phyloP scores from a whole-genome alignment of 2,888 invertebrate genomes.

The Cephus runcator region DNA sequence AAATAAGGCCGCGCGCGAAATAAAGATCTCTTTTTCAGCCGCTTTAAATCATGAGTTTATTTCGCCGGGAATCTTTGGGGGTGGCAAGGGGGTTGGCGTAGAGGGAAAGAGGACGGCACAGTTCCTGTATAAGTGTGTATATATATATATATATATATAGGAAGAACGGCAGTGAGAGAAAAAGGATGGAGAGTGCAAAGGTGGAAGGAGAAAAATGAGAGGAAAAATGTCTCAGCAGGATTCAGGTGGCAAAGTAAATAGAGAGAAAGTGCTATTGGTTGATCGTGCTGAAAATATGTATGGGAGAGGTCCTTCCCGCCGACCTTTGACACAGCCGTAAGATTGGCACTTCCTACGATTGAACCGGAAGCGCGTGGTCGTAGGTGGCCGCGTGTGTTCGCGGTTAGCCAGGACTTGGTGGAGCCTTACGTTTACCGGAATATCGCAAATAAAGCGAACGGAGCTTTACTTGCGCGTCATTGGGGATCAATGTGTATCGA shows the following conservation, averaged over 20 bases:
- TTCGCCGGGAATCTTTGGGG: conserved; percentile 32
- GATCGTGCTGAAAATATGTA: no score
- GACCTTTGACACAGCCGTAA: no score
- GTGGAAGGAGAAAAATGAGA: neutral
- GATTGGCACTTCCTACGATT: no score
- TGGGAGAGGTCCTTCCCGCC: no score
- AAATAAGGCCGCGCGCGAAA: conserved; percentile 50
- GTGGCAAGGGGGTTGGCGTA: neutral
- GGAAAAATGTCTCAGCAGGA: conserved; percentile 7
- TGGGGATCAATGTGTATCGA: conserved; percentile 10
- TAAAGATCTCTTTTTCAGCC: conserved; percentile 54
- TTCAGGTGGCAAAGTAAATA: conserved; percentile 18
- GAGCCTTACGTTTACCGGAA: no score
- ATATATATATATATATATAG: no score
- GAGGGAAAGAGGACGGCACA: no score
- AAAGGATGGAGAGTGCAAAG: conserved; percentile 1
- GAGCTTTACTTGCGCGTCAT: neutral
- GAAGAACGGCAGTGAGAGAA: neutral
- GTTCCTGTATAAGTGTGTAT: no score
- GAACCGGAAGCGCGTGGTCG: no score
- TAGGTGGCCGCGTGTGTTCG: no score
- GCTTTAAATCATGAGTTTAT: conserved; percentile 61
- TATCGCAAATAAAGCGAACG: no score
- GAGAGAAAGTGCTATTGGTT: neutral
- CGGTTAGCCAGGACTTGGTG: no score